Base-by-base conservation (phyloP, 1,140 invertebrate genomes). In the Aleiodes sp. region DNA sequence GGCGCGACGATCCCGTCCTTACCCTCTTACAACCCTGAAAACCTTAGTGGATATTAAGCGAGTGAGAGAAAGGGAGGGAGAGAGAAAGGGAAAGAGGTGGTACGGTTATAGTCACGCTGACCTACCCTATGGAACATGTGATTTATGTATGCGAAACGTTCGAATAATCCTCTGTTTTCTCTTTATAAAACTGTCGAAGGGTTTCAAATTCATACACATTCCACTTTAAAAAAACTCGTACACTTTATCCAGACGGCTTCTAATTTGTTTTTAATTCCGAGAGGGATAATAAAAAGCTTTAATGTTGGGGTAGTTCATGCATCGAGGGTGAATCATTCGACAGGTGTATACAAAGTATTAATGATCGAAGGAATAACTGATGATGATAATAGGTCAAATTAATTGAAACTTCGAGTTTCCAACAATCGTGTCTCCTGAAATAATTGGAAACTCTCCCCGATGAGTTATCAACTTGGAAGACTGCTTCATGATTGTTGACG, bases 1-100 rank as follows among this genome's bases (percentile, higher is more conserved):
- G 68, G 62, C 61, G 56, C 68, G 64, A 68, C 59, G 68, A 74
- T 75, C 73, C 69, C 75, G 76, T 80, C 76, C 80, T 74, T n/a
- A 39, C 46, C 46, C 46, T 21, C 46, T 21, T 37, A 33, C 57
- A 35, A 12, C 21, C 10, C 73, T 80, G 72, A 81, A 84, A 84
- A 75, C 82, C 82, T 84, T 76, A 81, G 72, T 76, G 78, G 75
- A 80, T 63, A 33, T 46, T 82, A 78, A 73, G 76, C 72, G 72
- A 75, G 73, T n/a, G n/a, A n/a, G n/a, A n/a, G n/a, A n/a, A n/a
- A n/a, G n/a, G n/a, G n/a, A n/a, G n/a, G n/a, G n/a, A n/a, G n/a
- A n/a, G n/a, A n/a, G n/a, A n/a, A n/a, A n/a, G n/a, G n/a, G n/a
- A n/a, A n/a, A n/a, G n/a, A n/a, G n/a, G n/a, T n/a, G n/a, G n/a